Evolutionary conservation across 2,888 invertebrate species (phyloP), one percentile per base, ranked within the genome.

Genomic region (Habroteleia sp.): DNA sequence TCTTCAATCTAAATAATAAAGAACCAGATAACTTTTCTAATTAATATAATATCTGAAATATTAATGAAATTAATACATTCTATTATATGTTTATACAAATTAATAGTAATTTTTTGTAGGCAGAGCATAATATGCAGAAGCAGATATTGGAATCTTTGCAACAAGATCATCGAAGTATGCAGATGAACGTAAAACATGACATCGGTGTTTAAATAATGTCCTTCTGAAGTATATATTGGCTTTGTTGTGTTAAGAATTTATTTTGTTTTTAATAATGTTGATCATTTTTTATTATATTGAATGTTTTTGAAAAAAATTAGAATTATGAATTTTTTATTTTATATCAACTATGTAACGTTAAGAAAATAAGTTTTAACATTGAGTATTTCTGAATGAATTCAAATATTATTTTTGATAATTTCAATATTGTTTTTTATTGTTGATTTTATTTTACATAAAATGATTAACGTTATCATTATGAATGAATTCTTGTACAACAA

Each of bases 141-240:
- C 83, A 88, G 76, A 84, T 87, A 65, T 80, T 89, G 6, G 84
- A 84, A 79, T 84, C 84, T 2, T 82, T 89, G 35, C 86, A 88
- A 65, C 85, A 89, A 74, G 88, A 88, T 54, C 88, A 87, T 72
- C 84, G 82, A 23, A 85, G 80, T 73, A 84, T 88, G 46, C 87
- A 88, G 63, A 79, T 81, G 60, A 87, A 83, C 60, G 80, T 82
- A 20, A 86, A 84, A 73, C 81, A 85, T 41, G 84, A 87, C 71
- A 82, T 85, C 6, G 85, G 81, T 13, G 84, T 85, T 56, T 85
- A 79, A 80, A 71, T 48, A 54, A n/a, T 60, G 54, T 58, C 39
- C 50, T 69, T 63, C 54, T 48, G 7, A 42, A 52, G 39, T n/a
- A 44, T 23, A 41, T 46, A 48, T 35, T 54, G 25, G 14, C 27